Evolutionary conservation across 2,888 invertebrate genomes (phyloP).

Genomic region (Drosophila hamatofila): DNA sequence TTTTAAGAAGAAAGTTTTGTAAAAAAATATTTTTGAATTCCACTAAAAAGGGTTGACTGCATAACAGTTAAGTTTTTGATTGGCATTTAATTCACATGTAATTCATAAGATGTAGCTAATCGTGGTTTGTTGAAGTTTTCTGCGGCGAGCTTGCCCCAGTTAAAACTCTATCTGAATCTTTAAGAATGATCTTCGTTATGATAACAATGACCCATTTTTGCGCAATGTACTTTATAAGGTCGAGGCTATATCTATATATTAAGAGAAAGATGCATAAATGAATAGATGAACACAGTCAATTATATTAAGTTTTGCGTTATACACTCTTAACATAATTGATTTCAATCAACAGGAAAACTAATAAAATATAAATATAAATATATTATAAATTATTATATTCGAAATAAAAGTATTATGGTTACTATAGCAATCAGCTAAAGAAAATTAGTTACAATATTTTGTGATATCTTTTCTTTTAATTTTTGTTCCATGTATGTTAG

Average conservation of each 20-base stretch:
- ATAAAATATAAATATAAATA: too few species aligned
- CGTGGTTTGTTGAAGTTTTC: too few species aligned
- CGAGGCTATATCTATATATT: too few species aligned
- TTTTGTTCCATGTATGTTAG: neutral
- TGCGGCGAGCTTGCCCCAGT: too few species aligned
- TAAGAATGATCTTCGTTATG: too few species aligned
- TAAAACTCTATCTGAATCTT: too few species aligned
- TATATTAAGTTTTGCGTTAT: neutral
- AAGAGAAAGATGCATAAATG: too few species aligned
- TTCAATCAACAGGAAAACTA: neutral
- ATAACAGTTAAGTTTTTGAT: neutral
- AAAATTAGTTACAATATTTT: neutral
- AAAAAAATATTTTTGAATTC: neutral
- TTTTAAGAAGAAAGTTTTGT: neutral
- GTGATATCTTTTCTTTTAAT: neutral
- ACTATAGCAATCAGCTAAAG: neutral
- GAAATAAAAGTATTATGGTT: neutral
- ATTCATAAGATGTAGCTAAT: too few species aligned
- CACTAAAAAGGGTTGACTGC: neutral
- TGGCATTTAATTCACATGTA: neutral
- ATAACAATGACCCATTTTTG: too few species aligned
- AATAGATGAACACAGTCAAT: neutral
- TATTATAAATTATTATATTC: too few species aligned
- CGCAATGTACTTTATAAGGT: too few species aligned
- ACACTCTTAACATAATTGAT: neutral